These are phyloP conservation scores for Sturnira hondurensis DNA, from an alignment of 2,113 vertebrate species.

Conservation along the genomic window DNA sequence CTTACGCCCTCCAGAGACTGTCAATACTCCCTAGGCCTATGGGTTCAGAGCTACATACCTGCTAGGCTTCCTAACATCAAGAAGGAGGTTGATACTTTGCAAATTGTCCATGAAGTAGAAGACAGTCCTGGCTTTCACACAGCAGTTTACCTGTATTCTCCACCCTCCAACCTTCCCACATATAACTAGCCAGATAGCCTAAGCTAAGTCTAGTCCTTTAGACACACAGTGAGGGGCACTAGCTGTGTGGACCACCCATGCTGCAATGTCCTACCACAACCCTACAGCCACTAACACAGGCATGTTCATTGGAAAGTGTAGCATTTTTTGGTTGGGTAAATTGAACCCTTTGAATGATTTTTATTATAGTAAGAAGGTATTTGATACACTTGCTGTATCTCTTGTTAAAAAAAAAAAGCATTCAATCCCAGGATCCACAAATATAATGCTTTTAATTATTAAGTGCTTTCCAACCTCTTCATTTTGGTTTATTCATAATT, in stretches of 20 bases:
- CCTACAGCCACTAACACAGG: background rate
- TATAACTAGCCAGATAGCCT: background rate
- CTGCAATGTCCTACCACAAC: accelerated
- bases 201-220: background rate
- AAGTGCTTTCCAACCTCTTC: background rate
- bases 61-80: background rate
- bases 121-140: background rate
- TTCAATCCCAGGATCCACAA: background rate
- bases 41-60: background rate
- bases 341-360: constrained; percentile 1
- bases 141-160: background rate
- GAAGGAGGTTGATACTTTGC: background rate
- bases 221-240: background rate
- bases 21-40: background rate
- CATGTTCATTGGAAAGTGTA: background rate
- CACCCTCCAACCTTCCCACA: background rate
- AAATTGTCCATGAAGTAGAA: background rate
- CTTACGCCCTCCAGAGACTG: background rate
- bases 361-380: constrained; percentile 38
- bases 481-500: background rate
- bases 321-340: background rate
- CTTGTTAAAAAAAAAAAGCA: background rate
- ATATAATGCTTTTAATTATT: background rate
- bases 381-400: constrained; percentile 11
- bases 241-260: background rate